Evolutionary conservation across 2,113 vertebrate genomes (phyloP).

Genomic region (Puntigrus tetrazona): DNA sequence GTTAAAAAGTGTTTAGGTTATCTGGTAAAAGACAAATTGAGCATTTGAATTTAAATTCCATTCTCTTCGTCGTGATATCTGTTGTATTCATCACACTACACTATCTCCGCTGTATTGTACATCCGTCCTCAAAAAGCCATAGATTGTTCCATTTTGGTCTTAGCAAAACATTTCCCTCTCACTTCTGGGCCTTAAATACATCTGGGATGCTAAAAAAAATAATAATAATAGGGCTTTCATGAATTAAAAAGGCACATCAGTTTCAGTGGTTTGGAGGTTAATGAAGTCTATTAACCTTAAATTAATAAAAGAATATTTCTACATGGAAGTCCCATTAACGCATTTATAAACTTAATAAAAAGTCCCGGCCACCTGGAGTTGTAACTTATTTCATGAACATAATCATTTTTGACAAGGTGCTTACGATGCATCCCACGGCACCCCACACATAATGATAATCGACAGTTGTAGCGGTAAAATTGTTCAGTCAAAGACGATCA

Average conservation of each 20-base stretch:
- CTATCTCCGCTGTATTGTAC: conserved; percentile 27
- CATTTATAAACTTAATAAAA: conserved; percentile 31
- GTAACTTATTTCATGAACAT: conserved; percentile 4
- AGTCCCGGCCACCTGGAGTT: background rate
- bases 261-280: conserved; percentile 22
- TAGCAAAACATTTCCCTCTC: background rate
- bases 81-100: conserved; percentile 7
- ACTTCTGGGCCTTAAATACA: conserved; percentile 5
- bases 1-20: conserved; percentile 3
- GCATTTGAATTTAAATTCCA: conserved; percentile 32
- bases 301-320: conserved; percentile 30
- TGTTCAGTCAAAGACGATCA: conserved; percentile 3
- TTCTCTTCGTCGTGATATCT: conserved; percentile 1
- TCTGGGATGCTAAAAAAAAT: conserved; percentile 20
- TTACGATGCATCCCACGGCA: background rate
- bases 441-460: conserved; percentile 11
- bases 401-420: conserved; percentile 24
- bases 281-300: conserved; percentile 48
- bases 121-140: background rate
- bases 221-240: conserved; percentile 13
- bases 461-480: background rate
- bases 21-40: background rate
- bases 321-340: background rate
- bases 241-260: conserved; percentile 29
- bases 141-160: conserved; percentile 9